Evolutionary conservation across 30 jellyfish, hydroid and myxozoan genomes (phyloP), one percentile per base, ranked within the genome.

Genomic region (Cassiopea andromeda): DNA sequence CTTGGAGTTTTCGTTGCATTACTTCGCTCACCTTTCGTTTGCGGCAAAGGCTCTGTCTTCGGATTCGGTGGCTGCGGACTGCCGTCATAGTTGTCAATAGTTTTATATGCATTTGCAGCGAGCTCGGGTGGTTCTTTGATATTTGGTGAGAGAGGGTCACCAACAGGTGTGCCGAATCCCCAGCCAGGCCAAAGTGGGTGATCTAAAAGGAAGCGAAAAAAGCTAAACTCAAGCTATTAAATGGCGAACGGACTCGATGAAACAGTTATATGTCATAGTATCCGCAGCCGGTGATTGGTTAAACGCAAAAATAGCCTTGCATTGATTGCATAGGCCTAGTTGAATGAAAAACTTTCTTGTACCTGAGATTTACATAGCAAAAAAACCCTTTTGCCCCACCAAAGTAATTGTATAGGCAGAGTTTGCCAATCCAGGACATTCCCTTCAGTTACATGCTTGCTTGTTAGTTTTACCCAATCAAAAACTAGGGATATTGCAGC

Each of bases 101-200:
- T 83, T 75, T 82, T 83, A 71, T n/a, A 90, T 1, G 97, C 97
- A 17, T 67, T 77, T 43, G 97, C 93, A 17, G 97, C 97, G 2
- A 83, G 82, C 87, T 64, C 93, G 2, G 97, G 93, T 1, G 91
- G 87, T 71, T 90, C 97, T 59, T 75, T 75, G 77, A 90, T 73
- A 68, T 90, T 90, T 38, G 92, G 97, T 7, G 97, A 90, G 6
- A 82, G 69, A n/a, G 97, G 97, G 48, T 90, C 89, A 7, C 97
- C 97, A 43, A 82, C 92, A 1, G 93, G 93, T 1, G 92, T 90
- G 49, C 97, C 97, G 44, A 90, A 90, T 5, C 97, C 97, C 97
- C 97, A 90, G 46, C 97, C 97, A 0, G 97, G 97, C 97, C 97
- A 90, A 1, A 90, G 88, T 17, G 93, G 97, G 48, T 90, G 90